Percentiles rank a stretch among this genome's conserved stretches.
These are phyloP conservation scores for Larimichthys crocea DNA, from an alignment of 2,113 vertebrate genomes.

Conservation along the genomic window DNA sequence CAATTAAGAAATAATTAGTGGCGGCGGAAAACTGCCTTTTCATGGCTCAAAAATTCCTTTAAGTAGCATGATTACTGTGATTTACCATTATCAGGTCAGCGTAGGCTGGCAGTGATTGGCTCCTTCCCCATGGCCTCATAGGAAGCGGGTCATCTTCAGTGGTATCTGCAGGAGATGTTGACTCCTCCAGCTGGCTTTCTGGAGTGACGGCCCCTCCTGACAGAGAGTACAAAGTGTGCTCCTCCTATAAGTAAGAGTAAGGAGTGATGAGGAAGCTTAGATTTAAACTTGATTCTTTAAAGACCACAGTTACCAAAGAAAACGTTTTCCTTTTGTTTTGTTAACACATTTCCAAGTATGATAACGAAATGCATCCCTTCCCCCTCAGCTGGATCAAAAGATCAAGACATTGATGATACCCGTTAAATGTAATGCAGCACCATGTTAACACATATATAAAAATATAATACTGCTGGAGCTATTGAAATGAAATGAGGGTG, in stretches of 20 bases:
- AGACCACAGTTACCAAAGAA: too few relatives aligned
- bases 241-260: constrained; percentile 49
- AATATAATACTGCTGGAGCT: too few relatives aligned
- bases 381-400: background rate
- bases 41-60: background rate
- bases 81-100: constrained; percentile 82
- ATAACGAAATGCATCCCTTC: too few relatives aligned
- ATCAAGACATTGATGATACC: too few relatives aligned
- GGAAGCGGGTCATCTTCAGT: constrained; percentile 76
- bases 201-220: constrained; percentile 68
- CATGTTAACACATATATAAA: too few relatives aligned
- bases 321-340: too few relatives aligned
- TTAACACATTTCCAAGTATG: too few relatives aligned
- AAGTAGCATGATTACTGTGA: background rate
- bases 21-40: too few relatives aligned
- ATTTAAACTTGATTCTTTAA: too few relatives aligned
- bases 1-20: too few relatives aligned
- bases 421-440: too few relatives aligned
- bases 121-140: constrained; percentile 78
- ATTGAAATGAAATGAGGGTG: too few relatives aligned
- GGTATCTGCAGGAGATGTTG: constrained; percentile 67
- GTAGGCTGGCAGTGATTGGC: constrained; percentile 79
- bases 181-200: constrained; percentile 75
- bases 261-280: background rate
- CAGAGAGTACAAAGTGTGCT: constrained; percentile 66